A percentile compares a stretch with the other conserved stretches of the same genome.
phyloP scores from a whole-genome alignment of 2,888 invertebrate genomes.

The Muschampia plurimacula region DNA sequence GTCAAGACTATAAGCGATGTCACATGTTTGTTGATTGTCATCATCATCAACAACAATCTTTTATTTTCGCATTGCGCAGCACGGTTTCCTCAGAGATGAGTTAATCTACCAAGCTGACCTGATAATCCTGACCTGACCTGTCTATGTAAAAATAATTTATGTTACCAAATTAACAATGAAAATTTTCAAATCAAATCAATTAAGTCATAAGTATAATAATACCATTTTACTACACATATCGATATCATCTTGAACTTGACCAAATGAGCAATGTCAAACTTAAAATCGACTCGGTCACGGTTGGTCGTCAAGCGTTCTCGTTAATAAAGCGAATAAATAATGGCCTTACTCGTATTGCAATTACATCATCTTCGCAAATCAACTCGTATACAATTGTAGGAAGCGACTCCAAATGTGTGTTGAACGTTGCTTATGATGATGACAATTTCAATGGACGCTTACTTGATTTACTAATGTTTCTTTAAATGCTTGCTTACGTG shows the following conservation, averaged over 20 bases:
- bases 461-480: slow-evolving; percentile 8
- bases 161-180: not conserved
- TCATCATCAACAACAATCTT: not conserved
- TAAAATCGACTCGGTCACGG: slow-evolving; percentile 55
- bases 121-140: too few species aligned
- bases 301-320: slow-evolving; percentile 47
- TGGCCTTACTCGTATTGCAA: slow-evolving; percentile 59
- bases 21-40: not conserved
- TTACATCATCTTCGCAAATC: slow-evolving; percentile 71
- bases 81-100: too few species aligned
- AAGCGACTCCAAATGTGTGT: slow-evolving; percentile 28
- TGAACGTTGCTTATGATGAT: slow-evolving; percentile 25
- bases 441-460: slow-evolving; percentile 15
- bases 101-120: not conserved
- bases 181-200: not conserved
- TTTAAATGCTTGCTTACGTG: slow-evolving; percentile 1
- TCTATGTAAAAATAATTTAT: too few species aligned
- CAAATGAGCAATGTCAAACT: slow-evolving; percentile 67
- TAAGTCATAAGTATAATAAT: not conserved
- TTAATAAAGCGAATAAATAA: slow-evolving; percentile 75
- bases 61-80: too few species aligned
- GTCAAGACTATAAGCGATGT: too few species aligned
- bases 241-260: slow-evolving; percentile 75
- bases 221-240: slow-evolving; percentile 10
- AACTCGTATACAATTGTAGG: slow-evolving; percentile 33